These are phyloP conservation scores for Heliopora coerulea DNA, from an alignment of 92 coral and sea anemone genomes.

Conservation along the genomic window DNA sequence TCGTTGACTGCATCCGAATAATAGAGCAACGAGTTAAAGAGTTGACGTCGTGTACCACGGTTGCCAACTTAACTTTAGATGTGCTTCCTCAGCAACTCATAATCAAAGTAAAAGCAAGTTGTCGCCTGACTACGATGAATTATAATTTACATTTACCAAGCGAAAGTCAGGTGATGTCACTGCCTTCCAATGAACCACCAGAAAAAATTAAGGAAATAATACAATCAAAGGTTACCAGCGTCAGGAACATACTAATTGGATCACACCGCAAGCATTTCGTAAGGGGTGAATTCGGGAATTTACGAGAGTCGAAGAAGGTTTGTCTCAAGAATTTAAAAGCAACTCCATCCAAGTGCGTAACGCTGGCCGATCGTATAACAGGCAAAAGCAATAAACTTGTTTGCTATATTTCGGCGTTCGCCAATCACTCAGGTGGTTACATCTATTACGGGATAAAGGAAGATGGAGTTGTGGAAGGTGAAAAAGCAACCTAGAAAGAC, in stretches of 20 bases:
- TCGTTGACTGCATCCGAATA: neutral
- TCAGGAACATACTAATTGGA: neutral
- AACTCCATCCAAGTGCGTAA: neutral
- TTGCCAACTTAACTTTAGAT: neutral
- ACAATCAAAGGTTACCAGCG: neutral
- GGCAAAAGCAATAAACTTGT: constrained; percentile 41
- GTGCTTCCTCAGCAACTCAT: neutral
- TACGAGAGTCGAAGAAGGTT: neutral
- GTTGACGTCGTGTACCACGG: neutral
- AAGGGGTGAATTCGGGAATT: neutral
- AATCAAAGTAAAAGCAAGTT: neutral
- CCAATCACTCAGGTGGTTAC: constrained; percentile 52
- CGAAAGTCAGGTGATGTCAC: constrained; percentile 2
- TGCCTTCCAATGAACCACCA: neutral
- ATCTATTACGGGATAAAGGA: constrained; percentile 50
- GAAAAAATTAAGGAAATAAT: neutral
- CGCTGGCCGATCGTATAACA: constrained; percentile 53
- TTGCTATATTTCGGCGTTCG: constrained; percentile 46
- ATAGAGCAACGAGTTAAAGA: neutral
- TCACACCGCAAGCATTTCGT: neutral
- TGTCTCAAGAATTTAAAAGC: neutral
- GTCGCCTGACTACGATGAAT: neutral
- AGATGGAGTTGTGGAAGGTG: constrained; percentile 35
- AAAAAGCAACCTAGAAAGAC: constrained; percentile 9
- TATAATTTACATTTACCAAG: neutral